Conservation (phyloP, 2,113 vertebrate species). For the Rhinolophus ferrumequinum region DNA sequence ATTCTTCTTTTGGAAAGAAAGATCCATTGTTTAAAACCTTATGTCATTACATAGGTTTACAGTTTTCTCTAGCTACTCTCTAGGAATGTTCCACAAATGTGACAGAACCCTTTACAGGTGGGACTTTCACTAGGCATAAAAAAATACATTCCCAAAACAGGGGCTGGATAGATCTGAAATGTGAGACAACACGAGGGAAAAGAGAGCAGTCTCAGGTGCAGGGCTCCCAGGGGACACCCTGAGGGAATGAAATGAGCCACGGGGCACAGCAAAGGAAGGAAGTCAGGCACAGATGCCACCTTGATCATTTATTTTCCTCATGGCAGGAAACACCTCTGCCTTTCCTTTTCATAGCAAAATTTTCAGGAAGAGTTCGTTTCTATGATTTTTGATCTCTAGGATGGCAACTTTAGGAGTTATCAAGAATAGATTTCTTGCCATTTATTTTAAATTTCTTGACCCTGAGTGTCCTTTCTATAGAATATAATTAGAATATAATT, state of each 20-base stretch:
- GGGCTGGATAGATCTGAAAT: neutral
- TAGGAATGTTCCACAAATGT: neutral
- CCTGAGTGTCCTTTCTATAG: neutral
- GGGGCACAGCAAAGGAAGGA: neutral
- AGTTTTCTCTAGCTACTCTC: neutral
- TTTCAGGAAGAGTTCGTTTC: neutral
- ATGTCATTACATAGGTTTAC: neutral
- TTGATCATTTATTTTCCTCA: neutral
- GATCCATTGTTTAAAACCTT: neutral
- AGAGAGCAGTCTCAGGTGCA: neutral
- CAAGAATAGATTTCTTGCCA: neutral
- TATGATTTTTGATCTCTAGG: neutral
- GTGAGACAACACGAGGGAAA: neutral
- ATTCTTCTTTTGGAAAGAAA: slow-evolving; percentile 24
- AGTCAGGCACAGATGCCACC: neutral
- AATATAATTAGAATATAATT: neutral
- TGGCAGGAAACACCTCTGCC: neutral
- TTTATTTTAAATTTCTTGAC: slow-evolving; percentile 37
- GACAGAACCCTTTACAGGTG: neutral
- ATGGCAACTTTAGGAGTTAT: neutral
- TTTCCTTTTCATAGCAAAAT: neutral
- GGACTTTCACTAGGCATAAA: neutral
- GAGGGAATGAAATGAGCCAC: neutral
- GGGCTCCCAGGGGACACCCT: neutral
- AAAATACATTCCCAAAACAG: neutral